phyloP scores from a whole-genome alignment of 1,140 invertebrate genomes.

The Panagrolaimus sp. region DNA sequence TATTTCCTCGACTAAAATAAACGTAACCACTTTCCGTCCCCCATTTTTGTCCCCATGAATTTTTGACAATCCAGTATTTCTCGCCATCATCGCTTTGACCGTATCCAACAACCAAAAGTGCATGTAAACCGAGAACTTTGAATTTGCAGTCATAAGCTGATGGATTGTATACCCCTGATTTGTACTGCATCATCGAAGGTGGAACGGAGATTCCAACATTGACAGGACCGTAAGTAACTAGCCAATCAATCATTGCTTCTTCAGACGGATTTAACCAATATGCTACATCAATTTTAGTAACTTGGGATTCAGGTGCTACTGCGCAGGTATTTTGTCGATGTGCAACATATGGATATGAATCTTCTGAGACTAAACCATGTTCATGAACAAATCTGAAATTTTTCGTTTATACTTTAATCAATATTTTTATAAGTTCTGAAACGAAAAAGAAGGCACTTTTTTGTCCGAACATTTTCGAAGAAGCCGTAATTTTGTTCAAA shows the following conservation, averaged over 20 bases:
- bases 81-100: conserved; percentile 43
- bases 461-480: too few relatives aligned
- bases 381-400: conserved; percentile 53
- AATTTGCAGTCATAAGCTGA: conserved; percentile 52
- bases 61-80: conserved; percentile 58
- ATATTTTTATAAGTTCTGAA: too few relatives aligned
- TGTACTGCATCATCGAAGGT: conserved; percentile 54
- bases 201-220: conserved; percentile 55
- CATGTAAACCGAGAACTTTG: conserved; percentile 53
- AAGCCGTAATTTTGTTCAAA: too few relatives aligned
- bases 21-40: conserved; percentile 44
- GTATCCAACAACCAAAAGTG: conserved; percentile 51
- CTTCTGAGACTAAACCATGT: conserved; percentile 40
- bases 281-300: conserved; percentile 51
- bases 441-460: too few relatives aligned
- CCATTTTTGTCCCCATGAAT: conserved; percentile 40
- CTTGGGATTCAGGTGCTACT: conserved; percentile 22
- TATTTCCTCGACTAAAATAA: conserved; percentile 52
- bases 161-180: conserved; percentile 48
- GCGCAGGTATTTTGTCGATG: conserved; percentile 48
- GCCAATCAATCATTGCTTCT: conserved; percentile 55
- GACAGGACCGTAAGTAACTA: conserved; percentile 55
- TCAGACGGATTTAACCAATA: conserved; percentile 54
- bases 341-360: conserved; percentile 53
- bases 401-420: too few relatives aligned